These are phyloP conservation scores for Xestia rhomboidea DNA, from an alignment of 2,888 invertebrate species.

Conservation along the genomic window DNA sequence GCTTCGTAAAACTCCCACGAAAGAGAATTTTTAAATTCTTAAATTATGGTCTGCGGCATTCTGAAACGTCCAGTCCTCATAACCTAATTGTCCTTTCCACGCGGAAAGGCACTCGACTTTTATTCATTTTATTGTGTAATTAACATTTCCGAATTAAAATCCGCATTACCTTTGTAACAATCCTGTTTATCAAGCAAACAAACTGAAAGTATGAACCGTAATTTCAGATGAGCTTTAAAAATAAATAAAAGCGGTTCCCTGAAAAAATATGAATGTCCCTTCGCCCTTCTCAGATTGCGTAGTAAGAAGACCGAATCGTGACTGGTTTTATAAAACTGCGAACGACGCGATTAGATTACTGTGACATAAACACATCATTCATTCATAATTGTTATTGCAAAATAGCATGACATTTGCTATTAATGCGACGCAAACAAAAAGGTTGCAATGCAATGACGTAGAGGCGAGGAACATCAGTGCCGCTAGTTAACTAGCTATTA, in stretches of 20 bases:
- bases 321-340: constrained; percentile 27
- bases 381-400: constrained; percentile 48
- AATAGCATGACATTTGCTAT: constrained; percentile 55
- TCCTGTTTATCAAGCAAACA: constrained; percentile 17
- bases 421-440: constrained; percentile 47
- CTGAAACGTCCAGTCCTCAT: constrained; percentile 26
- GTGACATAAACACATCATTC: constrained; percentile 50
- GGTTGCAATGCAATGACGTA: constrained; percentile 47
- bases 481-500: constrained; percentile 9
- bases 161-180: constrained; percentile 2
- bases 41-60: constrained; percentile 19
- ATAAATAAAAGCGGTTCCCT: constrained; percentile 4
- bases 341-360: constrained; percentile 26
- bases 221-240: constrained; percentile 13
- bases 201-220: neutral
- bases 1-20: constrained; percentile 9
- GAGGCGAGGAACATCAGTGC: constrained; percentile 25
- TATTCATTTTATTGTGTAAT: constrained; percentile 29
- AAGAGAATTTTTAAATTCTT: constrained; percentile 32
- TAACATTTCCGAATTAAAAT: constrained; percentile 16
- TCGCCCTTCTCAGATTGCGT: constrained; percentile 14
- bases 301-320: constrained; percentile 35
- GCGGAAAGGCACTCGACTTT: constrained; percentile 15
- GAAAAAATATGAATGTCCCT: constrained; percentile 18
- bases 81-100: constrained; percentile 45